Evolutionary conservation across 2,113 vertebrate genomes (phyloP), one percentile per base, ranked within the genome.

Genomic region (Struthidea cinerea): DNA sequence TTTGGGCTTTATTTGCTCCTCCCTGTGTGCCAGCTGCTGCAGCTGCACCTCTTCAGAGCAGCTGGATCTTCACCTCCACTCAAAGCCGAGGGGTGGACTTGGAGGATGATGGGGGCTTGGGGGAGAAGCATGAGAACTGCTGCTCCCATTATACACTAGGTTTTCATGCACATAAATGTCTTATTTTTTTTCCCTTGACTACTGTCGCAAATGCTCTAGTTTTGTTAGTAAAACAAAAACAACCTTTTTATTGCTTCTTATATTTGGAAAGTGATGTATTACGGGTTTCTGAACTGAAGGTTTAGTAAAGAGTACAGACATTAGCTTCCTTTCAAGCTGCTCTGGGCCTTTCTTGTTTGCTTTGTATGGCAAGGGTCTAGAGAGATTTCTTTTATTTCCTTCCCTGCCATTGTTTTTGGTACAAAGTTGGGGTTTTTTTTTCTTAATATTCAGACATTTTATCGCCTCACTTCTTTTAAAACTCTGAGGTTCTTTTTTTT

Each of bases 401-500:
- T 91, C 89, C 75, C 75, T 2, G 4, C 81, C 86, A 95, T 96
- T 97, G 94, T 97, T 95, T 96, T 65, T 69, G 4, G 67, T 63
- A 96, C 92, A 93, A 87, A 94, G 94, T 94, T 94, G 52, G 75
- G 44, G 1, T 26, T 92, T 94, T 94, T 94, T 94, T 91, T 91
- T 6, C 94, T 95, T 92, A 97, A 97, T 97, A 97, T 96, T 97
- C 96, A 96, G 93, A 90, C 94, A 94, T 96, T 97, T 96, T 97
- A 96, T 96, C 56, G 83, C 94, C 78, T 94, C 91, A 64, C 75
- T 95, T 93, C 94, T 96, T 97, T 95, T 96, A 94, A 94, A 95
- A 89, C 90, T 87, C 63, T 5, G 55, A 82, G 80, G 42, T 39
- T 73, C 44, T 65, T 28, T 90, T 61, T 93, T 94, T 61, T 68